phyloP scores from a whole-genome alignment of 2,888 invertebrate genomes.

The Limnephilus rhombicus region DNA sequence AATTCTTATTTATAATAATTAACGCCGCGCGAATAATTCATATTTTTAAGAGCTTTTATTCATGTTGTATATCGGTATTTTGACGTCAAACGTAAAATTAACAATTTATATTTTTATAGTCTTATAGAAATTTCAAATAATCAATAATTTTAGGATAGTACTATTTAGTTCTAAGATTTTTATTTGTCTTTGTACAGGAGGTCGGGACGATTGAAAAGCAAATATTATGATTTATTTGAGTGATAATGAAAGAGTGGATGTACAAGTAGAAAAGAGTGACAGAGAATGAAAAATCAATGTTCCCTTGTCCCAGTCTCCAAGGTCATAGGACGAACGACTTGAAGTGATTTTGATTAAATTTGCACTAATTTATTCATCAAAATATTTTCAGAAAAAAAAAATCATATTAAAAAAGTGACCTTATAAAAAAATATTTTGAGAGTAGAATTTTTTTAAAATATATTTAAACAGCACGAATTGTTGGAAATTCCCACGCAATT shows the following conservation, averaged over 20 bases:
- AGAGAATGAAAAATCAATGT: conserved; percentile 70
- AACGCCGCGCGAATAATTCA: conserved; percentile 5
- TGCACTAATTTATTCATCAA: conserved; percentile 62
- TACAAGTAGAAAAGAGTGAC: conserved; percentile 23
- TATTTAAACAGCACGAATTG: conserved; percentile 31
- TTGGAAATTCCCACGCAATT: conserved; percentile 57
- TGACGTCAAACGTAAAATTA: conserved; percentile 51
- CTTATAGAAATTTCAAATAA: conserved; percentile 37
- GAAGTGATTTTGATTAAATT: conserved; percentile 53
- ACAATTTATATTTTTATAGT: conserved; percentile 35
- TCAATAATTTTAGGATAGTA: conserved; percentile 40
- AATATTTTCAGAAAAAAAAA: neutral
- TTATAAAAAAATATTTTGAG: neutral
- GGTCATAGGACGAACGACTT: conserved; percentile 71
- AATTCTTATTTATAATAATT: conserved; percentile 11
- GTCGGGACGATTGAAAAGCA: conserved; percentile 62
- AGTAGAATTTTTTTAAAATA: conserved; percentile 8
- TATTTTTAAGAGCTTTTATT: conserved; percentile 33
- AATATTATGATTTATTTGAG: conserved; percentile 26
- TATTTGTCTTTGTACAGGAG: conserved; percentile 44
- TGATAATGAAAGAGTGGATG: conserved; percentile 26
- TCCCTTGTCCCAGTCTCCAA: conserved; percentile 78
- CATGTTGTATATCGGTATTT: conserved; percentile 27
- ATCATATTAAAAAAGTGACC: neutral
- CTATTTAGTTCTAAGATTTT: conserved; percentile 17